These are phyloP conservation scores for Phoenicopterus ruber DNA, from an alignment of 2,113 vertebrate genomes.

Conservation along the genomic window DNA sequence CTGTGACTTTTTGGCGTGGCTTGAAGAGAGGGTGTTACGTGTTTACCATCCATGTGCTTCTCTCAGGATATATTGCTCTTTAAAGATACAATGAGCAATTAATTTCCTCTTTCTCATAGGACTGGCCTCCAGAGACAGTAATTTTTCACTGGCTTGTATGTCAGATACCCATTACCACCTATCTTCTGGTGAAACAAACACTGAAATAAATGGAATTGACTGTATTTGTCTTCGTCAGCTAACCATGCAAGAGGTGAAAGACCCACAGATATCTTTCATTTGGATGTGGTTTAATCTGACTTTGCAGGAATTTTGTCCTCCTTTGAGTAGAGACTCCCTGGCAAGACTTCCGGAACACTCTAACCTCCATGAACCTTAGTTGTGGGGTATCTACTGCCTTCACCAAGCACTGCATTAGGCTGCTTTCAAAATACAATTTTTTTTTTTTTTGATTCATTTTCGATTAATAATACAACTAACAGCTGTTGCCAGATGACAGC, in stretches of 20 bases:
- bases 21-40: not conserved
- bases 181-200: not conserved
- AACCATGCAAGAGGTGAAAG: not conserved
- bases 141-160: not conserved
- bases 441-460: not conserved
- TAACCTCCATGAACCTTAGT: not conserved
- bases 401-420: not conserved
- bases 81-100: not conserved
- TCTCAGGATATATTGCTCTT: not conserved
- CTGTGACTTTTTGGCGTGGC: not conserved
- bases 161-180: not conserved
- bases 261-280: not conserved
- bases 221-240: not conserved
- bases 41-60: not conserved
- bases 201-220: not conserved
- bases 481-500: not conserved
- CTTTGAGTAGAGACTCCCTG: not conserved
- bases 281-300: not conserved
- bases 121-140: not conserved
- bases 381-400: not conserved
- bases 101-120: not conserved
- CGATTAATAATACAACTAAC: not conserved
- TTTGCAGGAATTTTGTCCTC: not conserved
- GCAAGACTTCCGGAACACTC: not conserved
- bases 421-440: not conserved